A percentile compares a stretch with the other conserved stretches of the same genome.
These are phyloP conservation scores for Gandaritis pyraliata DNA, from an alignment of 2,888 invertebrate species.

Conservation along the genomic window DNA sequence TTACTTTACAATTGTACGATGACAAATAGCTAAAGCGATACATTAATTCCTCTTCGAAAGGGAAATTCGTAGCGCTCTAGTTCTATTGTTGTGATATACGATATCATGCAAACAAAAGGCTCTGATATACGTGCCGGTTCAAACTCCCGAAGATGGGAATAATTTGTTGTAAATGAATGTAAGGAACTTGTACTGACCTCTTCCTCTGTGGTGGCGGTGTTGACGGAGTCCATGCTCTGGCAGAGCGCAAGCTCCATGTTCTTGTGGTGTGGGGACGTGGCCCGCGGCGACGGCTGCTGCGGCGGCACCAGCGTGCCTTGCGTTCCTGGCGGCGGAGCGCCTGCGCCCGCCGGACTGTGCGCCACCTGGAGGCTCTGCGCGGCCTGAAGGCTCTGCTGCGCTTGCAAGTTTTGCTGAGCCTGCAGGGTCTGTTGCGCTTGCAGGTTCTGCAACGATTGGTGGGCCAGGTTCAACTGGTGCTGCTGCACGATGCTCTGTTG, in stretches of 20 bases:
- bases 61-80: conserved; percentile 52
- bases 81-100: conserved; percentile 55
- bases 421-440: conserved; percentile 69
- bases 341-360: background rate
- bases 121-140: conserved; percentile 35
- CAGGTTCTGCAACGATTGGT: conserved; percentile 75
- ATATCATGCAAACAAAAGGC: conserved; percentile 42
- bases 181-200: conserved; percentile 88
- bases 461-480: conserved; percentile 78
- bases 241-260: conserved; percentile 90
- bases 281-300: conserved; percentile 75
- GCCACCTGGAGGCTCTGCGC: conserved; percentile 65
- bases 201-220: conserved; percentile 97
- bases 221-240: conserved; percentile 99
- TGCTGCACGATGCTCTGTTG: conserved; percentile 81
- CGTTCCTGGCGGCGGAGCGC: conserved; percentile 47
- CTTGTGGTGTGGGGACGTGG: conserved; percentile 76
- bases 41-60: conserved; percentile 61
- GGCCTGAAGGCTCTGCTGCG: conserved; percentile 58
- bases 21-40: conserved; percentile 73
- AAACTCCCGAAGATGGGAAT: conserved; percentile 31
- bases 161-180: conserved; percentile 36
- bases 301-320: conserved; percentile 77
- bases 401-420: conserved; percentile 40
- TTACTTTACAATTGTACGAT: conserved; percentile 70